Conservation (phyloP, 2,888 invertebrate genomes). For the Oligia latruncula region DNA sequence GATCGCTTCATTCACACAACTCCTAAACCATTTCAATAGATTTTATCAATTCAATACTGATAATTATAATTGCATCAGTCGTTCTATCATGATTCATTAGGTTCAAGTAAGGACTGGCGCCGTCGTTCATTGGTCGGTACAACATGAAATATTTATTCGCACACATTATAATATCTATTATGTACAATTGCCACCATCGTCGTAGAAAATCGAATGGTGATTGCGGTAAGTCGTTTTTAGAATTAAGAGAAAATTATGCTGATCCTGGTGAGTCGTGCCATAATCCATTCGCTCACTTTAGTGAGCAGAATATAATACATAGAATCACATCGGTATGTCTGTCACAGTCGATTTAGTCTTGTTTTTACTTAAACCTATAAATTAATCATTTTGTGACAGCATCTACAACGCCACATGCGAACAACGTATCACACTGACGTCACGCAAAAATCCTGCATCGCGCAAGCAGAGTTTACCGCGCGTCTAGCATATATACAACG, state of each 20-base stretch:
- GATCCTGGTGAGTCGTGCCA: background rate
- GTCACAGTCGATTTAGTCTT: background rate
- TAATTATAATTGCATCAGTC: slow-evolving; percentile 64
- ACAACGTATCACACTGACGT: no score
- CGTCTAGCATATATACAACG: no score
- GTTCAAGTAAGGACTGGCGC: slow-evolving; percentile 56
- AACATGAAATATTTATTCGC: slow-evolving; percentile 35
- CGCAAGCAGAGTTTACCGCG: no score
- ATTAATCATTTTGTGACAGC: background rate
- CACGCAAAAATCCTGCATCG: no score
- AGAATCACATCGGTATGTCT: background rate
- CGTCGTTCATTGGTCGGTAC: slow-evolving; percentile 45
- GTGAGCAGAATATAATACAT: background rate
- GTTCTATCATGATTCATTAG: slow-evolving; percentile 60
- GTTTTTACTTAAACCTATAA: background rate
- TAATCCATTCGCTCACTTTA: background rate
- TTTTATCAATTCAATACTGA: slow-evolving; percentile 58
- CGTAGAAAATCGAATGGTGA: background rate
- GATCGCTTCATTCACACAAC: slow-evolving; percentile 9
- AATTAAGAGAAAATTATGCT: background rate
- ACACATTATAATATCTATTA: slow-evolving; percentile 30
- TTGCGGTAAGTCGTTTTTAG: background rate
- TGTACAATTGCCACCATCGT: background rate
- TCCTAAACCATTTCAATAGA: slow-evolving; percentile 49
- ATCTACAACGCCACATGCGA: no score